phyloP scores from a whole-genome alignment of 2,888 invertebrate species.

The Melipona beecheii region DNA sequence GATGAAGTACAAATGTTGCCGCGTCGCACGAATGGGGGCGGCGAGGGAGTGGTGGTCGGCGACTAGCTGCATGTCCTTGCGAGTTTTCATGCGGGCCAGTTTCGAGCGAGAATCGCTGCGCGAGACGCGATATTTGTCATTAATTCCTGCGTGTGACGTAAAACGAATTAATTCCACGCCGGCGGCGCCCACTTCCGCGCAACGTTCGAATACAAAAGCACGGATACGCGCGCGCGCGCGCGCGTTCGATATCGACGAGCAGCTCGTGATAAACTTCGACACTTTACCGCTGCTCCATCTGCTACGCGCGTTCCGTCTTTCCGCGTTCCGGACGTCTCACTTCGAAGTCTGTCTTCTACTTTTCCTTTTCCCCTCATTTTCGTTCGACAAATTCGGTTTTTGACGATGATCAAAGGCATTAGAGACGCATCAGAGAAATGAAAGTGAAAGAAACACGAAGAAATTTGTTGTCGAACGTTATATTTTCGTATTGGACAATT shows the following conservation, averaged over 20 bases:
- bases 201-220: conserved; percentile 25
- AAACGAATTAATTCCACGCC: conserved; percentile 50
- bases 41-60: no score
- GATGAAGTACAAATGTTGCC: conserved; percentile 27
- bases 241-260: conserved; percentile 33
- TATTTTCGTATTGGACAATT: no score
- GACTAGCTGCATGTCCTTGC: background rate
- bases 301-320: background rate
- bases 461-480: no score
- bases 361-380: background rate
- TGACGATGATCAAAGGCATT: no score
- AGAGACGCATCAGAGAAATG: no score
- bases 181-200: background rate
- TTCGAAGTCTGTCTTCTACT: no score
- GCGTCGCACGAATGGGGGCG: background rate
- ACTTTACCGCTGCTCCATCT: background rate
- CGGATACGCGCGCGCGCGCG: conserved; percentile 1
- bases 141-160: conserved; percentile 53
- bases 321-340: background rate
- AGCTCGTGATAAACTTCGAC: conserved; percentile 28
- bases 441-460: no score
- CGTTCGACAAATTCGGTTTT: background rate
- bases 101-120: conserved; percentile 20
- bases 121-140: conserved; percentile 47
- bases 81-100: conserved; percentile 33